phyloP scores from a whole-genome alignment of 2,113 vertebrate genomes.

The Ochotona curzoniae region DNA sequence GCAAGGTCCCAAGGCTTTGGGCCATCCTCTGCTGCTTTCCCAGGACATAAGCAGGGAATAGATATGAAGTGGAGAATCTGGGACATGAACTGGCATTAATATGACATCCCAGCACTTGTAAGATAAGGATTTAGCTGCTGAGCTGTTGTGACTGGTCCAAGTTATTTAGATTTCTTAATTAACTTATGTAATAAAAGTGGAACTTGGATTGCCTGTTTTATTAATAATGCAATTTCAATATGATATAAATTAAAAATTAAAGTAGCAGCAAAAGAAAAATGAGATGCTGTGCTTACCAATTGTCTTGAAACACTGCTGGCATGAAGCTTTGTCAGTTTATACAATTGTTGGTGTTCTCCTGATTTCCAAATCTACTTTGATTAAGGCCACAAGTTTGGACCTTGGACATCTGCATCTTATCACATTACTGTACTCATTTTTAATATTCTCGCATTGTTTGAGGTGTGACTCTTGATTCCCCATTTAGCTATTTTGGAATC shows the following conservation, averaged over 20 bases:
- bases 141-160: no score
- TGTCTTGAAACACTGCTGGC: not conserved
- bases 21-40: no score
- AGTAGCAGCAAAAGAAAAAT: not conserved
- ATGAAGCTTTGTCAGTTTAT: constrained; percentile 13
- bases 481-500: not conserved
- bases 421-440: not conserved
- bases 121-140: no score
- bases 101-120: no score
- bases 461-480: not conserved
- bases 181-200: constrained; percentile 38
- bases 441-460: not conserved
- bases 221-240: not conserved
- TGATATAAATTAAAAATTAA: not conserved
- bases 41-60: no score
- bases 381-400: not conserved
- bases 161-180: not conserved
- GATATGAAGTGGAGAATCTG: no score
- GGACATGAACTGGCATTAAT: no score
- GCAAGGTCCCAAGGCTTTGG: no score
- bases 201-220: not conserved
- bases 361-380: not conserved
- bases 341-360: not conserved
- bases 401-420: constrained; percentile 11
- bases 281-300: not conserved